Evolutionary conservation across 2,888 invertebrate species (phyloP), one percentile per base, ranked within the genome.

Genomic region (Dryocosmus kuriphilus): DNA sequence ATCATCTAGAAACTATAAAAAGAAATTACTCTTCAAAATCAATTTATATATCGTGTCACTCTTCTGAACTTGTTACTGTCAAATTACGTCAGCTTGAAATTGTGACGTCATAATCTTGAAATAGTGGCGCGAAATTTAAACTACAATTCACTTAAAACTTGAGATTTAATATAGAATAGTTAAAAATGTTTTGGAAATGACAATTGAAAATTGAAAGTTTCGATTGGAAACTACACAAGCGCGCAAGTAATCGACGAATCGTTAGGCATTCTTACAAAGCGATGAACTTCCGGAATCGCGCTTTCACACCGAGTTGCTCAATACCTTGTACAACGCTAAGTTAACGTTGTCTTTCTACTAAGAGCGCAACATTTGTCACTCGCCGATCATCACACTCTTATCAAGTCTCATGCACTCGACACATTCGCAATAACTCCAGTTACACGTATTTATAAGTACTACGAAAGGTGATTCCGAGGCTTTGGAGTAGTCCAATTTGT

Each of bases 221-320:
- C 55, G 27, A 27, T 60, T 16, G 27, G 27, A 60, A 60, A 60
- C 27, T 60, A 27, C 27, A 60, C 16, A 60, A 60, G 60, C 60
- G 27, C 60, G 60, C 27, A 60, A 60, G 16, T 60, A 27, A 60
- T 60, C 60, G 27, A 27, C 60, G 27, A 60, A 60, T 60, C 60
- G 27, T 60, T 60, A 60, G 60, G 27, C 60, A 60, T 60, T 60
- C 60, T 60, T 60, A 60, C 27, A 60, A 60, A 60, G 60, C 60
- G 60, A 60, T 60, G 14, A 24, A 60, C 60, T 27, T 60, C 60
- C 60, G 60, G 24, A 60, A 14, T 60, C 60, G 16, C 60, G 60
- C 60, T 60, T 60, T 27, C 60, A 60, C 60, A 60, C 24, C 60
- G 60, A 60, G 60, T 60, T 60, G 27, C 60, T 60, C 16, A 60